Evolutionary conservation across 2,888 invertebrate species (phyloP), one percentile per base, ranked within the genome.

Genomic region (Cheilosia scutellata): DNA sequence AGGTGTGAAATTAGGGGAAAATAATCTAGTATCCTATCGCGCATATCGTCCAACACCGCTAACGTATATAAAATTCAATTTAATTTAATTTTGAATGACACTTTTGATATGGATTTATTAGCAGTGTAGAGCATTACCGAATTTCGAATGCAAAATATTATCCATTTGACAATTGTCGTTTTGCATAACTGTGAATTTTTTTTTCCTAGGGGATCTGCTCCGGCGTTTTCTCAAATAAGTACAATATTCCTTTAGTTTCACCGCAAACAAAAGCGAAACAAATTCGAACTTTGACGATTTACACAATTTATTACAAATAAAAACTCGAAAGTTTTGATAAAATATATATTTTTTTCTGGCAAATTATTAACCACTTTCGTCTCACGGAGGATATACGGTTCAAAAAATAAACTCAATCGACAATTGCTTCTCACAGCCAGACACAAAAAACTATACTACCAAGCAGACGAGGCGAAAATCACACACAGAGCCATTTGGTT

Each of bases 121-220:
- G 47, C 53, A 65, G 68, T 33, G 60, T 25, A 33, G 20, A 5
- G 51, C 51, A 62, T 87, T 87, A 86, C 84, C 84, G 53, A 86
- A 72, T 76, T 84, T 87, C 37, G 82, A 42, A 71, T 66, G 87
- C 84, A 82, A 79, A 72, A 76, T 68, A 70, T 82, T 82, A 84
- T 88, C 84, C 82, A 82, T 88, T 77, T 88, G 87, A 82, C 74
- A 79, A 86, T 79, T 76, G 66, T 88, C 87, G 79, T 77, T 88
- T 86, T 88, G 87, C 86, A 87, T 87, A 82, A 87, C 82, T 86
- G 86, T 86, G 83, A 83, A 83, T 83, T 60, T 62, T 60, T 60
- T 60, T 66, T 51, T 58, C 70, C 33, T 58, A 27, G 27, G 60
- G 60, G 65, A 71, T 58, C 49, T 66, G 42, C 27, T 62, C 65